phyloP scores from a whole-genome alignment of 2,797 vertebrate genomes.

The Pteropus rufus region DNA sequence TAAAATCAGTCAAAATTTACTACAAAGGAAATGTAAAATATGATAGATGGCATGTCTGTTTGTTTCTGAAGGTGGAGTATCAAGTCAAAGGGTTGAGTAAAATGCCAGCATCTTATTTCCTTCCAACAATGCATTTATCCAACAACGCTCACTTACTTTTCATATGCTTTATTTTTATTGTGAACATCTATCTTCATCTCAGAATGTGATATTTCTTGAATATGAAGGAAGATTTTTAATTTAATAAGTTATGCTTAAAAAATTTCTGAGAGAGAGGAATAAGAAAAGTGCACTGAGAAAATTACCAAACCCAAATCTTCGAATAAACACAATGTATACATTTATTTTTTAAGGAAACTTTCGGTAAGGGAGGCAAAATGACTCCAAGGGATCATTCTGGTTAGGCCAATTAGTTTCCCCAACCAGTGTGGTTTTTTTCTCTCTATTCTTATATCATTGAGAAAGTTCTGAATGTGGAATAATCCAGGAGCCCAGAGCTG shows the following conservation, averaged over 20 bases:
- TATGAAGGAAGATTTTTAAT: neutral
- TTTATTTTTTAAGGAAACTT: neutral
- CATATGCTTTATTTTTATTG: neutral
- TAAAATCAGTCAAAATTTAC: slow-evolving; percentile 15
- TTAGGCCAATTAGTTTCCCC: neutral
- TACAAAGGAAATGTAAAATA: slow-evolving; percentile 35
- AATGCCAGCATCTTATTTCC: neutral
- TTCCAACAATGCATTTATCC: neutral
- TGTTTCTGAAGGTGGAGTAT: neutral
- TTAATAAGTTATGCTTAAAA: neutral
- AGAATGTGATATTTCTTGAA: neutral
- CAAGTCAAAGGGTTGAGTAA: neutral
- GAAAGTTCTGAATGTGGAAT: neutral
- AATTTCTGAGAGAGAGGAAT: neutral
- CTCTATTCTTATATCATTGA: neutral
- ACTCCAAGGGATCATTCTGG: neutral
- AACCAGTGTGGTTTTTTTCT: neutral
- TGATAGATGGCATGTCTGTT: neutral
- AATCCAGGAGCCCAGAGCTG: neutral
- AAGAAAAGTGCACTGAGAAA: neutral
- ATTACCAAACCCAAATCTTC: neutral
- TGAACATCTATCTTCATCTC: neutral
- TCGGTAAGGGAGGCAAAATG: neutral
- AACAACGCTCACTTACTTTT: neutral
- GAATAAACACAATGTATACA: neutral